phyloP scores from a whole-genome alignment of 2,888 invertebrate species.

The Ypsolopha sequella region DNA sequence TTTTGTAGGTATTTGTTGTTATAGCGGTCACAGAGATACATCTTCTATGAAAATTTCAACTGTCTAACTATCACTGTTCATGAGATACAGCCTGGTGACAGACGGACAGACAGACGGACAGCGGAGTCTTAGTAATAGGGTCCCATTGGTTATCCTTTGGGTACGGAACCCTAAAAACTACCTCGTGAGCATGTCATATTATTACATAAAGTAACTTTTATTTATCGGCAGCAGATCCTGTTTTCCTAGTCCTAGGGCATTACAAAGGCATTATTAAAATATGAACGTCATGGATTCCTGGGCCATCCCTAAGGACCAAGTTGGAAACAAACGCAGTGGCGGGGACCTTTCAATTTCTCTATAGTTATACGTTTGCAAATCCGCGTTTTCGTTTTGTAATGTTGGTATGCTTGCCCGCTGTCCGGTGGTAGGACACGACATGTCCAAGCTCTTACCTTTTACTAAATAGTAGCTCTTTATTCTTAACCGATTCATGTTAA shows the following conservation, averaged over 20 bases:
- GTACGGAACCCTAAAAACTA: neutral
- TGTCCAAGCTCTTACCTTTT: neutral
- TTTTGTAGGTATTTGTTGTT: too few relatives aligned
- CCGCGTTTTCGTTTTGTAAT: conserved; percentile 41
- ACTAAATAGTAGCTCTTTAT: neutral
- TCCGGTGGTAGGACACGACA: conserved; percentile 12
- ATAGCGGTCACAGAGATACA: too few relatives aligned
- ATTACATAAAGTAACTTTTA: too few relatives aligned
- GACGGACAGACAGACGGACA: too few relatives aligned
- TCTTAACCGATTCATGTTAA: neutral
- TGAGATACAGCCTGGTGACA: too few relatives aligned
- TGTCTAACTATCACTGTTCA: too few relatives aligned
- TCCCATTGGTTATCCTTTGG: conserved; percentile 33
- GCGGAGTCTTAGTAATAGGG: too few relatives aligned
- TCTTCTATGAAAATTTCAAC: too few relatives aligned
- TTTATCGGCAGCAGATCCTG: neutral
- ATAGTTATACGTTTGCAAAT: conserved; percentile 46
- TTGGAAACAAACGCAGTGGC: neutral
- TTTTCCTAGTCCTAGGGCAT: too few relatives aligned
- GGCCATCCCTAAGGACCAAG: neutral
- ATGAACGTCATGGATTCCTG: neutral
- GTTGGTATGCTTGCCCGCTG: conserved; percentile 19
- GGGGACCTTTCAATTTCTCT: conserved; percentile 6
- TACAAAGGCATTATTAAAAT: neutral
- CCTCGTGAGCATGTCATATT: too few relatives aligned